A percentile compares a stretch with the other conserved stretches of the same genome.
phyloP scores from a whole-genome alignment of 1,140 invertebrate genomes.

The Apis cerana region DNA sequence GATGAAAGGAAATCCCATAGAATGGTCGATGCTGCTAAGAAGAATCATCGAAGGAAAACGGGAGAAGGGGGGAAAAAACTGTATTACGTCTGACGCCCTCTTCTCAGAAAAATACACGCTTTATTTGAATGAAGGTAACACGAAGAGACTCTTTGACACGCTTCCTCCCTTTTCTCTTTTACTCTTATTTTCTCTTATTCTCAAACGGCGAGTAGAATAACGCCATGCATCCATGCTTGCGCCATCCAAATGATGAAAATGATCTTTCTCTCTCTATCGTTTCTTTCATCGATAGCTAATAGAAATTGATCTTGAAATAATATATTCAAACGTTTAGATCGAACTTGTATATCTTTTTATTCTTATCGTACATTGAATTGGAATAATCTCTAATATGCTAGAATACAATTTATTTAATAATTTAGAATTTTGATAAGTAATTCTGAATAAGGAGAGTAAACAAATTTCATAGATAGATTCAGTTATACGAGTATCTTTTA shows the following conservation, averaged over 20 bases:
- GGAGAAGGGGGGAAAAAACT: conserved; percentile 8
- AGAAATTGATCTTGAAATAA: neutral
- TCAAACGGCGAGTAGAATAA: neutral
- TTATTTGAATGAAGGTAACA: conserved; percentile 28
- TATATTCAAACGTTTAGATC: neutral
- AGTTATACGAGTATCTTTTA: too few relatives aligned
- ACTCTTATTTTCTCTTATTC: neutral
- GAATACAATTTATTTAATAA: neutral
- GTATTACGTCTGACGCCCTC: conserved; percentile 26
- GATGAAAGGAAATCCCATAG: conserved; percentile 59
- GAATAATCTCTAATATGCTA: neutral
- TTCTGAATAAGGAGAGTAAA: too few relatives aligned
- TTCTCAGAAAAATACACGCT: conserved; percentile 37
- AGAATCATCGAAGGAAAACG: conserved; percentile 27
- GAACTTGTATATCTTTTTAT: neutral
- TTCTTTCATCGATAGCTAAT: neutral
- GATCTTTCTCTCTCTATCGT: neutral
- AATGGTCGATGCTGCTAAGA: conserved; percentile 32
- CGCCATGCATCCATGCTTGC: neutral
- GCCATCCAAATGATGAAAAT: neutral
- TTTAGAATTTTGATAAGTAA: too few relatives aligned
- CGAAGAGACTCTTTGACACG: conserved; percentile 16
- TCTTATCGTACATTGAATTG: neutral
- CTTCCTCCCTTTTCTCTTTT: neutral
- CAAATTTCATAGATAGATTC: too few relatives aligned